These are phyloP conservation scores for Marasmarcha lunaedactyla DNA, from an alignment of 2,888 invertebrate species.

Conservation along the genomic window DNA sequence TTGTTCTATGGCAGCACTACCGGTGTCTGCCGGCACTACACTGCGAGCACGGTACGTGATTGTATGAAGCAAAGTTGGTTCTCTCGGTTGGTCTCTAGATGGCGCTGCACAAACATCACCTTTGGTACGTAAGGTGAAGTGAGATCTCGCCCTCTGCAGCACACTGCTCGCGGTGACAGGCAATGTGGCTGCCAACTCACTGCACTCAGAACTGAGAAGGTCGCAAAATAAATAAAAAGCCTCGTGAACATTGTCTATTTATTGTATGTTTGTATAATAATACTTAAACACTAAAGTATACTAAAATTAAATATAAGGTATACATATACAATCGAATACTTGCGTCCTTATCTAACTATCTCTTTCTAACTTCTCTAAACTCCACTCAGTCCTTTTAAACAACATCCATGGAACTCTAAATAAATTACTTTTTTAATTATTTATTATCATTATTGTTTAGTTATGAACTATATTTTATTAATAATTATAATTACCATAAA, in stretches of 20 bases:
- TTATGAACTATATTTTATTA: no score
- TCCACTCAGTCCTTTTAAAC: constrained; percentile 43
- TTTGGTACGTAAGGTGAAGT: no score
- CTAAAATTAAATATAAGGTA: constrained; percentile 33
- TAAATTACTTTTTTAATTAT: neutral
- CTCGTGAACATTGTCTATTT: constrained; percentile 61
- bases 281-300: constrained; percentile 41
- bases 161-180: neutral
- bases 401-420: no score
- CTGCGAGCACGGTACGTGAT: no score
- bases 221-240: constrained; percentile 35
- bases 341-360: constrained; percentile 21
- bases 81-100: no score
- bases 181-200: neutral
- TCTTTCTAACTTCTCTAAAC: constrained; percentile 20
- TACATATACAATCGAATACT: constrained; percentile 26
- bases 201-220: constrained; percentile 26
- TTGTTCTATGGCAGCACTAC: no score
- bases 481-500: no score
- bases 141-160: no score
- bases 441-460: no score
- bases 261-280: constrained; percentile 57
- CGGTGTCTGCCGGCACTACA: no score
- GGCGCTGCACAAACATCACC: no score
- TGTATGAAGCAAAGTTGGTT: no score